Percentiles rank a stretch among this genome's conserved stretches.
These are phyloP conservation scores for Microctonus brassicae DNA, from an alignment of 2,888 invertebrate species.

Conservation along the genomic window DNA sequence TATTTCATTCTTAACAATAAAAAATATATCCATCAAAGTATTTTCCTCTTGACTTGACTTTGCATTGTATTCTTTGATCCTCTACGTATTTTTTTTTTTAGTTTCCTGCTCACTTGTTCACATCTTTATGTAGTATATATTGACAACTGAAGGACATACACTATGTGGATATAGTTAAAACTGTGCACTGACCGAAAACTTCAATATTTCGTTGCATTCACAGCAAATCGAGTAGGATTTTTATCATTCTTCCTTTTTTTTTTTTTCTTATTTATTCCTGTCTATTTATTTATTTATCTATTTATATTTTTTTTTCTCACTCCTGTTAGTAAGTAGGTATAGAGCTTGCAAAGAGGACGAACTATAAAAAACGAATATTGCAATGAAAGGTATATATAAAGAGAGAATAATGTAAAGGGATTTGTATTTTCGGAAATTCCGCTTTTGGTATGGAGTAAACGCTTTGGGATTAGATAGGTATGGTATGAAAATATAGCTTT, in stretches of 20 bases:
- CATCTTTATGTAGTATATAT: not conserved
- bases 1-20: no score
- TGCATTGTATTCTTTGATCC: not conserved
- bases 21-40: no score
- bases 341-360: not conserved
- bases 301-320: not conserved
- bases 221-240: slow-evolving; percentile 32
- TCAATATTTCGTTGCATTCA: slow-evolving; percentile 58
- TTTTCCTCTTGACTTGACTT: not conserved
- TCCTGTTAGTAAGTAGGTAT: not conserved
- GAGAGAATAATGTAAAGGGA: slow-evolving; percentile 27
- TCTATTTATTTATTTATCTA: not conserved
- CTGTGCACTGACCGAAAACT: slow-evolving; percentile 61
- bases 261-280: not conserved
- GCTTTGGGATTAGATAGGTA: slow-evolving; percentile 38
- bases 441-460: slow-evolving; percentile 24
- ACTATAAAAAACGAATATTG: not conserved
- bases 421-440: slow-evolving; percentile 38
- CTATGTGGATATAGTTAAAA: slow-evolving; percentile 56
- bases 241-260: not conserved
- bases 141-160: slow-evolving; percentile 31
- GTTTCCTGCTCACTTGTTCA: not conserved
- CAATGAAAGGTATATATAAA: not conserved
- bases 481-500: slow-evolving; percentile 40
- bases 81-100: not conserved